phyloP scores from a whole-genome alignment of 2,888 invertebrate genomes.

The Clepsis dumicolana region DNA sequence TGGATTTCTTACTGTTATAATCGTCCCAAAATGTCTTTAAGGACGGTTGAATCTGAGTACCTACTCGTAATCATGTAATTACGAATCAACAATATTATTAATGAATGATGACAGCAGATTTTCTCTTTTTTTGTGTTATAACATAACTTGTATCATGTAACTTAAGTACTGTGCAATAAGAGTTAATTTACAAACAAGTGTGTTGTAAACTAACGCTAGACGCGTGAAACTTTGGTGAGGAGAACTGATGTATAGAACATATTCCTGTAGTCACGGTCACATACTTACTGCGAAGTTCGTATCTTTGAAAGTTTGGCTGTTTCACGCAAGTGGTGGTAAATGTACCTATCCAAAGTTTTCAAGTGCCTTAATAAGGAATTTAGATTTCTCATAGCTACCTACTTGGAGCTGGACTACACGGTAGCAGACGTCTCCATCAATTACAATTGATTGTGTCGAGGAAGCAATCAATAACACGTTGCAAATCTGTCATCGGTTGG shows the following conservation, averaged over 20 bases:
- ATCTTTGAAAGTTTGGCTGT: constrained; percentile 12
- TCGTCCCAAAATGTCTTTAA: too few relatives aligned
- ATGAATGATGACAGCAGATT: too few relatives aligned
- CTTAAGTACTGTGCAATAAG: too few relatives aligned
- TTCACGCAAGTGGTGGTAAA: background rate
- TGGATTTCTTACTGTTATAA: too few relatives aligned
- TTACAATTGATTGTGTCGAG: constrained; percentile 32
- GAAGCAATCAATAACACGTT: constrained; percentile 46
- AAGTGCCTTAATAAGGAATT: background rate
- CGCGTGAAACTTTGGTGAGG: background rate
- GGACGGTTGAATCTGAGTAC: too few relatives aligned
- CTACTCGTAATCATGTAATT: too few relatives aligned
- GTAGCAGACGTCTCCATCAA: constrained; percentile 34
- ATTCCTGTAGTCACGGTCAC: background rate
- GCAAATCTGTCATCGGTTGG: constrained; percentile 45
- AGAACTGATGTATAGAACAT: background rate
- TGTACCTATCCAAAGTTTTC: background rate
- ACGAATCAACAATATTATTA: too few relatives aligned
- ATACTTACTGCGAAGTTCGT: constrained; percentile 7
- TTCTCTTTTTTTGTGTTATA: too few relatives aligned
- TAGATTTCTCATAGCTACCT: background rate
- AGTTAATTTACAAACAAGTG: too few relatives aligned
- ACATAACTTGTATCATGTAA: too few relatives aligned
- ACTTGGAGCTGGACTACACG: background rate
- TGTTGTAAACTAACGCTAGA: background rate